Base-by-base conservation (phyloP, 2,888 invertebrate species). In the Helleia helle region DNA sequence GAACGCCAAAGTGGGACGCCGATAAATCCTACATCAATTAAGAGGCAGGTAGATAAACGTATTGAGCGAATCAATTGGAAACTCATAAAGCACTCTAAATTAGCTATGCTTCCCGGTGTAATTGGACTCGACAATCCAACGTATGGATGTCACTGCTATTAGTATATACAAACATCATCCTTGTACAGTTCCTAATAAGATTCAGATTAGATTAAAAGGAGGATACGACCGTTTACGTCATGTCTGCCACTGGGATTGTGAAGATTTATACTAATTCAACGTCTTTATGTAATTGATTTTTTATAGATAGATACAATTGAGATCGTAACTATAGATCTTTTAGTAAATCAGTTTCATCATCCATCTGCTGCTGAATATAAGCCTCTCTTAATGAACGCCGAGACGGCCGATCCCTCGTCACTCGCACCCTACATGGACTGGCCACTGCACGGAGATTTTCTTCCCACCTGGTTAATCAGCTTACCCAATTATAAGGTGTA, bases 101-200 rank as follows among this genome's bases (percentile, higher is more conserved):
- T 34, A 22, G 12, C 18, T 34, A 22, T 18, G 63, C 71, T 71
- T 73, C 71, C 66, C 58, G 59, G 63, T 64, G 71, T 73, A 74
- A 74, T 71, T 72, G 63, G 69, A 74, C 62, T 64, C 70, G 63
- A 62, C 63, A 66, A 71, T n/a, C n/a, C n/a, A n/a, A n/a, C n/a
- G n/a, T n/a, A n/a, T n/a, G n/a, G n/a, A n/a, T n/a, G n/a, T n/a
- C n/a, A n/a, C n/a, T n/a, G n/a, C n/a, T n/a, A n/a, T n/a, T n/a
- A n/a, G n/a, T n/a, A n/a, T n/a, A n/a, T n/a, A n/a, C n/a, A n/a
- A n/a, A n/a, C n/a, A n/a, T n/a, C n/a, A n/a, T n/a, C n/a, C n/a
- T n/a, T n/a, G 57, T 41, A 13, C 2, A 1, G 4, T n/a, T n/a
- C 7, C 7, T 3, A 9, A 40, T 51, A 54, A 48, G 54, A 54